phyloP scores from a whole-genome alignment of 2,113 vertebrate species.

The Falcunculus frontatus region DNA sequence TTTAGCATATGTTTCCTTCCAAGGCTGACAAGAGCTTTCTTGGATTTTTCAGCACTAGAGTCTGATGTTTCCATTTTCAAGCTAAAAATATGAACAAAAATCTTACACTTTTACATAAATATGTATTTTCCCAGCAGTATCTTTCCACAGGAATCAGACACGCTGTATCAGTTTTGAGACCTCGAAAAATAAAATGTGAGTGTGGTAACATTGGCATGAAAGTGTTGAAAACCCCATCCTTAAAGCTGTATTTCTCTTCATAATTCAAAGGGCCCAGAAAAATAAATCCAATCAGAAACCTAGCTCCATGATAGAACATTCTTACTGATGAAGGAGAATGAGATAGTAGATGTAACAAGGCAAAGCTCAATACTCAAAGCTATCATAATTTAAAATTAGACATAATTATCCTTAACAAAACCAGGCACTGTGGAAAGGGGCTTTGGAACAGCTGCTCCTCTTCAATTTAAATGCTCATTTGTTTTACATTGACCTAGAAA shows the following conservation, averaged over 20 bases:
- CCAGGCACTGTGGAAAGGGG: slow-evolving; percentile 62
- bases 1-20: slow-evolving; percentile 46
- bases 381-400: slow-evolving; percentile 73
- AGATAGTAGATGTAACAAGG: slow-evolving; percentile 48
- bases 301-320: slow-evolving; percentile 9
- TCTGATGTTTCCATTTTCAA: not conserved
- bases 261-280: slow-evolving; percentile 19
- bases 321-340: slow-evolving; percentile 52
- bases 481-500: slow-evolving; percentile 73
- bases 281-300: slow-evolving; percentile 41
- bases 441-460: slow-evolving; percentile 69
- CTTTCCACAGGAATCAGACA: not conserved
- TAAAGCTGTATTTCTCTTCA: not conserved
- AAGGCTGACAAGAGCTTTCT: slow-evolving; percentile 10
- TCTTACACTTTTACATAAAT: not conserved
- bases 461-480: slow-evolving; percentile 69
- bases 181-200: not conserved
- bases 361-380: slow-evolving; percentile 67
- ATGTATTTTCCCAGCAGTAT: not conserved
- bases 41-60: not conserved
- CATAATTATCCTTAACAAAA: slow-evolving; percentile 73
- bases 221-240: not conserved
- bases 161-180: not conserved
- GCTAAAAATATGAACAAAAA: slow-evolving; percentile 8
- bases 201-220: not conserved